Conservation (phyloP, 2,797 vertebrate genomes). For the Acanthis flammea region DNA sequence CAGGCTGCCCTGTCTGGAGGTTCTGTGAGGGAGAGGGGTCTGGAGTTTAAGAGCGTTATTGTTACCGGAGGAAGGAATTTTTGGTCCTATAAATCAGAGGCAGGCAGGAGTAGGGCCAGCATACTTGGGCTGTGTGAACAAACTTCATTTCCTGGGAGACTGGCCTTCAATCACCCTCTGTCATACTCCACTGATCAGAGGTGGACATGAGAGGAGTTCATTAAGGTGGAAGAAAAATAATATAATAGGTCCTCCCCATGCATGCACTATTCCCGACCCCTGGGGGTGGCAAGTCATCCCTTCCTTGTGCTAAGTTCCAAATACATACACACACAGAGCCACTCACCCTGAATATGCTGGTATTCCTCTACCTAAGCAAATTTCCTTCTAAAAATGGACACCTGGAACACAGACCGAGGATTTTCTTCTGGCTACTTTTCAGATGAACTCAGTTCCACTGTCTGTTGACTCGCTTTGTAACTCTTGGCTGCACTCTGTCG, state of each 20-base stretch:
- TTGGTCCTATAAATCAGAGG: slow-evolving; percentile 75
- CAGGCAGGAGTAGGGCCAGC: slow-evolving; percentile 68
- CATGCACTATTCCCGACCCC: slow-evolving; percentile 71
- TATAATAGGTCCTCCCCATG: slow-evolving; percentile 70
- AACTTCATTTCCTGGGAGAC: slow-evolving; percentile 79
- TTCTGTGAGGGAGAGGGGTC: slow-evolving; percentile 66
- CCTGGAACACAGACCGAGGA: not conserved
- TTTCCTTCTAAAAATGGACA: slow-evolving; percentile 60
- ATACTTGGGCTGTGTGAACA: slow-evolving; percentile 76
- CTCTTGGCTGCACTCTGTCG: slow-evolving; percentile 60
- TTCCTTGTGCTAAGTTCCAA: slow-evolving; percentile 58
- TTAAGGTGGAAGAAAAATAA: slow-evolving; percentile 78
- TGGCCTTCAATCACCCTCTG: slow-evolving; percentile 78
- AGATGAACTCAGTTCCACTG: slow-evolving; percentile 46
- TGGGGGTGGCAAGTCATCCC: slow-evolving; percentile 49
- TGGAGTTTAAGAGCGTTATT: slow-evolving; percentile 75
- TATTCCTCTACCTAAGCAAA: slow-evolving; percentile 45
- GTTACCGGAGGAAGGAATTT: slow-evolving; percentile 74
- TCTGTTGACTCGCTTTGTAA: slow-evolving; percentile 53
- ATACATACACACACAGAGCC: slow-evolving; percentile 14
- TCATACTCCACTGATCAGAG: slow-evolving; percentile 78
- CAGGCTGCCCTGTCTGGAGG: slow-evolving; percentile 37
- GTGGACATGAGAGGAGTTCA: slow-evolving; percentile 80
- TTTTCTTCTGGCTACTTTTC: slow-evolving; percentile 51
- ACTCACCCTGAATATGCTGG: slow-evolving; percentile 38